Conservation (phyloP, 2,113 vertebrate species). For the Dinomys branickii region DNA sequence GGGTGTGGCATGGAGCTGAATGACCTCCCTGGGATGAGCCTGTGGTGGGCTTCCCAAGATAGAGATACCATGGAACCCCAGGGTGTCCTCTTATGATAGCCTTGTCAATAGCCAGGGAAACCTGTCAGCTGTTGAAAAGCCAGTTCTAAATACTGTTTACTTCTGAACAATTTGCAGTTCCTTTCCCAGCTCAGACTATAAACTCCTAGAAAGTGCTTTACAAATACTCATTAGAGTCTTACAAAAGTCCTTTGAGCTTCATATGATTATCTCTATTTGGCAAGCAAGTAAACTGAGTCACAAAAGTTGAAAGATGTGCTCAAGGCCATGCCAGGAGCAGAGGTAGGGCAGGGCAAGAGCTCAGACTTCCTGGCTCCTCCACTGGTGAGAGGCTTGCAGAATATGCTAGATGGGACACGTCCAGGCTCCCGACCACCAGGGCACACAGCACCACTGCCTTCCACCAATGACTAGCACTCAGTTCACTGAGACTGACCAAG, state of each 20-base stretch:
- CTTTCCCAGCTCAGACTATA: constrained; percentile 68
- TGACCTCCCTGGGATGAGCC: background rate
- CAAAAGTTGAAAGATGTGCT: constrained; percentile 76
- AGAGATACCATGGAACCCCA: background rate
- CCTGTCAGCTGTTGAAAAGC: constrained; percentile 51
- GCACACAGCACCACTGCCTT: background rate
- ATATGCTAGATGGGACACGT: background rate
- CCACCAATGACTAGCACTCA: background rate
- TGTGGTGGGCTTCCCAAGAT: background rate
- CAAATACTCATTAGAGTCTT: constrained; percentile 77
- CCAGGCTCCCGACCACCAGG: background rate
- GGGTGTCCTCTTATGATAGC: background rate
- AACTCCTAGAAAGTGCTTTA: constrained; percentile 65
- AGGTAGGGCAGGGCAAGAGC: constrained; percentile 26
- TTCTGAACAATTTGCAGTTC: constrained; percentile 64
- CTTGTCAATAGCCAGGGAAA: constrained; percentile 47
- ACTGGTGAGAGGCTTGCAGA: background rate
- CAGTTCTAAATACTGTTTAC: constrained; percentile 73
- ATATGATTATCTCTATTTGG: constrained; percentile 63
- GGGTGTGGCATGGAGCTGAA: accelerated
- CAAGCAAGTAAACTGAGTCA: constrained; percentile 82
- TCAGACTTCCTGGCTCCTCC: constrained; percentile 74
- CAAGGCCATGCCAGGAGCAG: constrained; percentile 49
- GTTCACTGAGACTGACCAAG: background rate
- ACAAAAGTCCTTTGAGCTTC: constrained; percentile 68